These are phyloP conservation scores for Antrozous pallidus DNA, from an alignment of 2,797 vertebrate genomes.

Conservation along the genomic window DNA sequence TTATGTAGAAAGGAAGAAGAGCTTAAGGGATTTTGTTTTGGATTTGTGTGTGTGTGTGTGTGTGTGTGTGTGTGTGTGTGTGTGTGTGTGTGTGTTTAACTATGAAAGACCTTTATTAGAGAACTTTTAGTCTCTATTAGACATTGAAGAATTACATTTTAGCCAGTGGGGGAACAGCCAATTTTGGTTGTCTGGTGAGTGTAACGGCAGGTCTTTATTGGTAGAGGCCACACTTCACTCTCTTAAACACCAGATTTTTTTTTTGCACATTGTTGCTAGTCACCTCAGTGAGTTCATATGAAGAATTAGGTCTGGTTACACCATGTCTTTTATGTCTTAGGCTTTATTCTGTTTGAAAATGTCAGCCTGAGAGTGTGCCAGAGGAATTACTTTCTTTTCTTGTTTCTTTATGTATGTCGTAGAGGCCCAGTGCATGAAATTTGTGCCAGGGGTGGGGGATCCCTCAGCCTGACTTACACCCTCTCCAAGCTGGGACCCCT, in stretches of 20 bases:
- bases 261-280: not conserved
- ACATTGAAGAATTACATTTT: not conserved
- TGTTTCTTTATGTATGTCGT: too few species aligned
- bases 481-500: too few species aligned
- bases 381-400: constrained; percentile 44
- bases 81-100: too few species aligned
- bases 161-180: accelerated
- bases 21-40: not conserved
- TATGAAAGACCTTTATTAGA: not conserved
- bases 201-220: not conserved
- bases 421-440: too few species aligned
- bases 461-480: too few species aligned
- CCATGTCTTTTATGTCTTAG: not conserved
- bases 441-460: accelerated
- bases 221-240: accelerated
- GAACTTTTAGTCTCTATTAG: not conserved
- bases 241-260: not conserved
- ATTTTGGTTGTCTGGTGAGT: not conserved
- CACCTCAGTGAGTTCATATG: accelerated
- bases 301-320: not conserved
- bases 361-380: not conserved
- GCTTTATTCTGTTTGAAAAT: constrained; percentile 47
- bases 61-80: too few species aligned
- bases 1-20: not conserved
- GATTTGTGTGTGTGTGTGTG: too few species aligned